These are phyloP conservation scores for Mus spretus DNA, from an alignment of 2,797 vertebrate species.

Conservation along the genomic window DNA sequence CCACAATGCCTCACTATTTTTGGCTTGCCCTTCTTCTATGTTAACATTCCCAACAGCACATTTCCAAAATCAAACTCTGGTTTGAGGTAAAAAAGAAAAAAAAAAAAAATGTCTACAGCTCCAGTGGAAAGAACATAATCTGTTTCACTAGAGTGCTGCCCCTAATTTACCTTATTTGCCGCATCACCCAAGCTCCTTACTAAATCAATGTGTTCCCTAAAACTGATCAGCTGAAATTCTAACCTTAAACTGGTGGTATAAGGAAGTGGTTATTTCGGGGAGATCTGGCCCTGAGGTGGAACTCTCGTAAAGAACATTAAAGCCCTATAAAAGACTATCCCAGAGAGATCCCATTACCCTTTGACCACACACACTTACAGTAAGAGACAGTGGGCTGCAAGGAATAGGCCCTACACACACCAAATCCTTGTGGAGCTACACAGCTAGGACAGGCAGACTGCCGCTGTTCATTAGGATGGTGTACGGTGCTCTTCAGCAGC, in stretches of 20 bases:
- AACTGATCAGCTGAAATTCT: not conserved
- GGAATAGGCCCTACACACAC: not conserved
- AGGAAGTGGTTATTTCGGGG: not conserved
- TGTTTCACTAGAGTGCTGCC: not conserved
- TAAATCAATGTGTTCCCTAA: not conserved
- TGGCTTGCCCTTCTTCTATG: not conserved
- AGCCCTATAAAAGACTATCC: not conserved
- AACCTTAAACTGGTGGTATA: not conserved
- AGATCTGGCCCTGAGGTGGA: not conserved
- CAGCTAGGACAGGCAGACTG: not conserved
- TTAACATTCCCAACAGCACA: not conserved
- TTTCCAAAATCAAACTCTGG: constrained; percentile 47
- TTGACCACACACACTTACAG: not conserved
- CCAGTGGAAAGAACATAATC: constrained; percentile 29
- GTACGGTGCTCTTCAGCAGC: not conserved
- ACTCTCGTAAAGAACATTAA: not conserved
- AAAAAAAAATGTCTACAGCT: constrained; percentile 16
- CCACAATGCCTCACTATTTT: not conserved
- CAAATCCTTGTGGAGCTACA: not conserved
- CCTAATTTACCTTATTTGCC: not conserved
- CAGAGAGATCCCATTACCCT: not conserved
- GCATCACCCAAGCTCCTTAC: not conserved
- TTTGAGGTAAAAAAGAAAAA: not conserved
- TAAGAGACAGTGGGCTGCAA: not conserved
- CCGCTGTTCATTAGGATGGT: not conserved